Base-by-base conservation (phyloP, 2,888 invertebrate species). In the Eilema sororculum region DNA sequence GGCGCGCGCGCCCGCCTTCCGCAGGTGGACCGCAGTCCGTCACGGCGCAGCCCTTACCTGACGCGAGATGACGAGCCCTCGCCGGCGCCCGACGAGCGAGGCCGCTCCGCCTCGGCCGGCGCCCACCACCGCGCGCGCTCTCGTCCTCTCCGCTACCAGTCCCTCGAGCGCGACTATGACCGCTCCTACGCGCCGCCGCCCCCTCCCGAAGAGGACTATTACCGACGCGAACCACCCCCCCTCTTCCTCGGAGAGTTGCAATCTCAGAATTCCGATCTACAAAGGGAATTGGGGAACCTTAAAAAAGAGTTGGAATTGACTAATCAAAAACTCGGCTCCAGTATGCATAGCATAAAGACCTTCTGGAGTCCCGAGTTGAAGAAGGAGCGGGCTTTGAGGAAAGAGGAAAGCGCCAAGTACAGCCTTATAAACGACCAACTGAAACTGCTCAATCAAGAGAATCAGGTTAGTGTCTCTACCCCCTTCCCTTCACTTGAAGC, bases 311-410 rank as follows among this genome's bases (percentile, higher is more conserved):
- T 99, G 88, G 99, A 99, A 96, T 96, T 99, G 89, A 99, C 99
- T 81, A 99, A 99, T 93, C 99, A 99, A 95, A 99, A 99, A 95
- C 96, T 99, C 86, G 98, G 99, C 91, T 99, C 99, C 90, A 98
- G 98, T 87, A 99, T 99, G 99, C 99, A 99, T 95, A 99, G 99
- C 95, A 99, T 99, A 94, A 99, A 99, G 96, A 99, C 99, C 69
- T 99, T 99, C 95, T 99, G 99, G 99, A 99, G 99, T 90, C 99
- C 99, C 25, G 99, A 99, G 95, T 96, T 99, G 92, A 99, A 99
- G 96, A 99, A 99, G 95, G 99, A 99, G 95, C 96, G 99, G 79
- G 98, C 99, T 67, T 92, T 99, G 85, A 96, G 99, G 83, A 99
- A 99, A 91, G 99, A 99, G 93, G 99, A 99, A 95, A 98, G 98